Evolutionary conservation across 2,113 vertebrate genomes (phyloP), one percentile per base, ranked within the genome.

Genomic region (Labeo rohita): DNA sequence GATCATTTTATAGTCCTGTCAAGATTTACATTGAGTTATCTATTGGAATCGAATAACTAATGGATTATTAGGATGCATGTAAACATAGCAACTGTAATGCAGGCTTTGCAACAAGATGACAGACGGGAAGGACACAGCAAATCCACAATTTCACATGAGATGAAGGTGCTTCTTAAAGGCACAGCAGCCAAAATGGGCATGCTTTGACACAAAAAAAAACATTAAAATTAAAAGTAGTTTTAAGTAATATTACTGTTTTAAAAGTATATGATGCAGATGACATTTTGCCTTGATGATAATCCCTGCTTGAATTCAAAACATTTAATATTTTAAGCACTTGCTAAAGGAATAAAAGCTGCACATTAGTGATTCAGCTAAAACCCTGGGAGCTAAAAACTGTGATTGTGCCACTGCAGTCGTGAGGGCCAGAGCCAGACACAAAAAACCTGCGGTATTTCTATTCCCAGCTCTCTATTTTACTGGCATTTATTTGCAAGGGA

Each of bases 401-500:
- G 65, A 59, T 80, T 39, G 16, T 68, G 66, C 73, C 76, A 56
- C 1, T 70, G 80, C 21, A 45, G 74, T 84, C 66, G 0, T 28
- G 16, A 70, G 21, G 21, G 36, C 50, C 66, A 34, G 34, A 80
- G 47, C 43, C 66, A 16, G 11, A 80, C 65, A 80, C 4, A 28
- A 61, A 63, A 76, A 28, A 9, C 15, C 36, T 73, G 80, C 23
- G 12, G 21, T 59, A 84, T 52, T 7, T 54, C 23, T 82, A 52
- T 80, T 79, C 36, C 50, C 68, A 50, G 16, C 6, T 61, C 56
- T 47, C 45, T 70, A 63, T 81, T 80, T 84, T 72, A 77, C 59
- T 78, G 54, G 39, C 61, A 84, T 87, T 70, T 84, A 85, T 82
- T 78, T 65, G 15, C 52, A 83, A 87, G 73, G n/a, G 23, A 83